A percentile compares a stretch with the other conserved stretches of the same genome.
phyloP scores from a whole-genome alignment of 2,113 vertebrate species.

The Casuarius casuarius region DNA sequence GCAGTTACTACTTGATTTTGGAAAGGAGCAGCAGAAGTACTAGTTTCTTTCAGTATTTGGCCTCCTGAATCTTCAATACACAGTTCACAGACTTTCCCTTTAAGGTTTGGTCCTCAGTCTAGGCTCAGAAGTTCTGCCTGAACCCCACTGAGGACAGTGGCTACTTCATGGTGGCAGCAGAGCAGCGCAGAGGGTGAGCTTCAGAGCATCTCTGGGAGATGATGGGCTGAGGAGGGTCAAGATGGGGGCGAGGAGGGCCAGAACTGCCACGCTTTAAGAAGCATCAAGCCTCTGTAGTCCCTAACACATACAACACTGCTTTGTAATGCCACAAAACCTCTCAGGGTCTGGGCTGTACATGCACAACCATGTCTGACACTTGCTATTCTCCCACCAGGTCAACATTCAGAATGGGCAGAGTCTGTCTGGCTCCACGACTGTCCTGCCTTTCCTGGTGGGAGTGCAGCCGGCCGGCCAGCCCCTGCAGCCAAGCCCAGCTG shows the following conservation, averaged over 20 bases:
- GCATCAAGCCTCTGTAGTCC: rapidly evolving
- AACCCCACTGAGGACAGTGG: neutral
- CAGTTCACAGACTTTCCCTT: neutral
- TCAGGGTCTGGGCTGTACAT: too few relatives aligned
- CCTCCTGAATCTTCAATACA: neutral
- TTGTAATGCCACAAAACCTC: rapidly evolving
- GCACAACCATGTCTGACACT: neutral
- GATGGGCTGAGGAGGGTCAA: neutral
- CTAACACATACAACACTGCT: rapidly evolving
- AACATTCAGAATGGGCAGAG: neutral
- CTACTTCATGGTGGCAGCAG: too few relatives aligned
- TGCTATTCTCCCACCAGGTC: neutral
- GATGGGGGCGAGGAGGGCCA: neutral
- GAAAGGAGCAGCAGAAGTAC: neutral
- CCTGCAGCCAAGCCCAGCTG: neutral
- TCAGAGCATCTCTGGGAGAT: neutral
- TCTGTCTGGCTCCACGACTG: neutral
- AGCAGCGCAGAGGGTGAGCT: neutral
- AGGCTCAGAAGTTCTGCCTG: neutral
- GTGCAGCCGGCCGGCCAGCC: neutral
- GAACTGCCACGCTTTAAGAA: neutral
- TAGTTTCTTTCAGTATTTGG: neutral
- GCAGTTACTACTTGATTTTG: neutral
- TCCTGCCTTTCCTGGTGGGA: neutral
- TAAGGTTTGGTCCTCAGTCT: neutral